A percentile compares a stretch with the other conserved stretches of the same genome.
Conservation (phyloP, 2,797 vertebrate species). For the Melanotaenia nigrans region DNA sequence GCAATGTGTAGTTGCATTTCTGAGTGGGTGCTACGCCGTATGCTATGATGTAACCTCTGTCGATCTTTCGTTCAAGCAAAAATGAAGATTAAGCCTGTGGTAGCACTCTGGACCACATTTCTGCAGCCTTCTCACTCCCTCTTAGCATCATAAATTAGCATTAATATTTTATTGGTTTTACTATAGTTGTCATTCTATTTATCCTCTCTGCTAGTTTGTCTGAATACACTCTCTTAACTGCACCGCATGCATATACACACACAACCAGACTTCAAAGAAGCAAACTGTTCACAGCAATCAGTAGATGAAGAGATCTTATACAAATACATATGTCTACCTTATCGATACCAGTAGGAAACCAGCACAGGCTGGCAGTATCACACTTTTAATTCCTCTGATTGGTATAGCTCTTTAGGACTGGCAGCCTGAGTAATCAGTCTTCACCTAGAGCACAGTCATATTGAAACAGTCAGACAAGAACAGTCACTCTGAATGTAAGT, state of each 20-base stretch:
- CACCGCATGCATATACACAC: constrained; percentile 9
- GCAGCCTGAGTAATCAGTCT: constrained; percentile 26
- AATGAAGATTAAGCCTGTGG: constrained; percentile 10
- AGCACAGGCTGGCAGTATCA: background rate
- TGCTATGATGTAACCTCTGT: background rate
- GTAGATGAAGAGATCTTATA: constrained; percentile 17
- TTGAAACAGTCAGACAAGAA: constrained; percentile 9
- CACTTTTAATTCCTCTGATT: constrained; percentile 19
- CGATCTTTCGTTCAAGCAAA: background rate
- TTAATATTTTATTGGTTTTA: constrained; percentile 14
- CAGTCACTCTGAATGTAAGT: constrained; percentile 12
- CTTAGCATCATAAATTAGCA: constrained; percentile 24
- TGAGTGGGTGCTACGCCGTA: background rate
- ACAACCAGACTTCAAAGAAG: constrained; percentile 48
- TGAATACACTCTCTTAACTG: constrained; percentile 9
- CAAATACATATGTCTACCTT: constrained; percentile 13
- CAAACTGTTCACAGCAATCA: constrained; percentile 50
- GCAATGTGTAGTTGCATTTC: background rate
- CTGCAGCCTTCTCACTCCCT: constrained; percentile 10
- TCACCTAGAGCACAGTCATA: constrained; percentile 15
- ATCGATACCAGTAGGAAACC: constrained; percentile 27
- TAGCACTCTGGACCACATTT: constrained; percentile 31
- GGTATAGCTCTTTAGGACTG: constrained; percentile 35
- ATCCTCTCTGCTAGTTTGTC: constrained; percentile 20
- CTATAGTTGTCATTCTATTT: background rate